Evolutionary conservation across 2,888 invertebrate species (phyloP), one percentile per base, ranked within the genome.

Genomic region (Oligia strigilis): DNA sequence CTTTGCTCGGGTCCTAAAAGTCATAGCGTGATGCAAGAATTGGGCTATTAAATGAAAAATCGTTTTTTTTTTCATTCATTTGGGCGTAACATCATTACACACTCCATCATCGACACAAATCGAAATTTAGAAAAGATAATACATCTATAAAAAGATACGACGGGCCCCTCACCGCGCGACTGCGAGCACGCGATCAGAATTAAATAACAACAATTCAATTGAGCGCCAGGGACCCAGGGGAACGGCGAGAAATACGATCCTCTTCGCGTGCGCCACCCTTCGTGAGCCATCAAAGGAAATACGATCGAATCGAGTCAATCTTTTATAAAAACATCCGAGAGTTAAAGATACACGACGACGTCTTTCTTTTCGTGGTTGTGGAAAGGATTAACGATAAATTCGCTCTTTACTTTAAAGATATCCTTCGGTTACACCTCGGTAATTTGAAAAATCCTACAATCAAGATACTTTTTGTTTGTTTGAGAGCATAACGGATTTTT

Each of bases 121-220:
- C 29, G 9, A 29, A 80, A 74, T 55, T 65, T 58, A 23, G 52
- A 69, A 62, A 81, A 69, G 23, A 69, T 52, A 80, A 60, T 52
- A 66, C 17, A 49, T 58, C 29, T 60, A 60, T 71, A 77, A 40
- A 71, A 71, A 66, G 60, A 19, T n/a, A 69, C 46, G 52, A 40
- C 14, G 5, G 52, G 46, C 11, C 4, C 64, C 19, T 17, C 64
- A 46, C 43, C 71, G 70, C 71, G 66, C 64, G 60, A 67, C 74
- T 58, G 66, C 58, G 13, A 52, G 52, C 75, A 86, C 87, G 88
- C 77, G 66, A 67, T 66, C 64, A 55, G 75, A 82, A 87, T 88
- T 65, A 84, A 80, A 88, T 84, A 84, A 88, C 72, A 84, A 82
- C 80, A 84, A 87, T 84, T 88, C 76, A 86, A 87, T 88, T 72